phyloP scores from a whole-genome alignment of 2,113 vertebrate species.

The Campylomormyrus tamandua region DNA sequence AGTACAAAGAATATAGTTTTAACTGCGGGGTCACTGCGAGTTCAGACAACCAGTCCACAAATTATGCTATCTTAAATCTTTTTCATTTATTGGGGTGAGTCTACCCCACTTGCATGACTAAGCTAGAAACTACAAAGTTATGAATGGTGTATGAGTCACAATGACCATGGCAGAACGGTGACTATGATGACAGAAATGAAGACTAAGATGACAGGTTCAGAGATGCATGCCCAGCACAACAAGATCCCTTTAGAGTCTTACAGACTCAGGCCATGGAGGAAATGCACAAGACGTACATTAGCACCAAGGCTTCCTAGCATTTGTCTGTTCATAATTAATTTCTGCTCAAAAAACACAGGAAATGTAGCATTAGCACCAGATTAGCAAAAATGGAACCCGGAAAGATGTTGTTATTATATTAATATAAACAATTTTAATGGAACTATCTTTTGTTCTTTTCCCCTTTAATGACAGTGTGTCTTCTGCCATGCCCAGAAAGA shows the following conservation, averaged over 20 bases:
- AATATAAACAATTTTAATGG: not conserved
- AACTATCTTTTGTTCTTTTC: not conserved
- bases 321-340: not conserved
- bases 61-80: not conserved
- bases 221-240: not conserved
- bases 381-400: not conserved
- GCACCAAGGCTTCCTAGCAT: not conserved
- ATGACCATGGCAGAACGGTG: not conserved
- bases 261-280: not conserved
- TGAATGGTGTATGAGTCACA: not conserved
- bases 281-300: not conserved
- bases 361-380: not conserved
- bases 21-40: not conserved
- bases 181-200: not conserved
- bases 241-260: not conserved
- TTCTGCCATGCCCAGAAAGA: not conserved
- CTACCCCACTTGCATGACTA: not conserved
- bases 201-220: not conserved
- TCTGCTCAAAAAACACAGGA: not conserved
- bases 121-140: not conserved
- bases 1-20: not conserved
- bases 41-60: not conserved
- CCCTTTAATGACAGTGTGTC: not conserved
- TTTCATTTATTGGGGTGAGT: not conserved
- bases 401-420: not conserved